Evolutionary conservation across 2,888 invertebrate genomes (phyloP).

Genomic region (Stegophylla sp.): DNA sequence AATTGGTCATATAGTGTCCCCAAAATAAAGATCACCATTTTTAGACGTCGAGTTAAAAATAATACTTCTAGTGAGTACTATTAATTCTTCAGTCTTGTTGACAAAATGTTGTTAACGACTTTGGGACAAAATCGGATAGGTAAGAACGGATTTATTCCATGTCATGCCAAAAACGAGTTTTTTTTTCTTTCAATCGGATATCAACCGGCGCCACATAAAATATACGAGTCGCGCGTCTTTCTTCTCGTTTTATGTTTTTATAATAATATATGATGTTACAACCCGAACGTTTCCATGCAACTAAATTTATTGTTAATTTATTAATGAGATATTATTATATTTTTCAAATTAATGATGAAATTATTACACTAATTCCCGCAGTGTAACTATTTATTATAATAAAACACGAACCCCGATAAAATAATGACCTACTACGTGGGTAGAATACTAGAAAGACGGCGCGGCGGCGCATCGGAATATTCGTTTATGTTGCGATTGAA

Average conservation of each 20-base stretch:
- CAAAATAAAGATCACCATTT: background rate
- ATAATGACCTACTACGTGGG: too few species aligned
- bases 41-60: slow-evolving; percentile 15
- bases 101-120: background rate
- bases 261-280: background rate
- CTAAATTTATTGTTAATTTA: slow-evolving; percentile 2
- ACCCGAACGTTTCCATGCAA: background rate
- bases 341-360: slow-evolving; percentile 9
- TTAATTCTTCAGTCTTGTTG: background rate
- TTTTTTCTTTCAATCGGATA: slow-evolving; percentile 15
- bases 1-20: background rate
- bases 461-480: too few species aligned
- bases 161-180: slow-evolving; percentile 35
- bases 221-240: background rate
- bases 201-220: slow-evolving; percentile 42
- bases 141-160: background rate
- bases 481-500: too few species aligned
- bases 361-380: background rate
- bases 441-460: too few species aligned
- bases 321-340: background rate
- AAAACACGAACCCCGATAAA: background rate
- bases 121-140: background rate
- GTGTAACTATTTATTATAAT: too few species aligned
- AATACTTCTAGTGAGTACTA: background rate
- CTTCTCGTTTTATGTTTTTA: background rate